phyloP scores from a whole-genome alignment of 1,140 invertebrate species.

The Hestina assimilis region DNA sequence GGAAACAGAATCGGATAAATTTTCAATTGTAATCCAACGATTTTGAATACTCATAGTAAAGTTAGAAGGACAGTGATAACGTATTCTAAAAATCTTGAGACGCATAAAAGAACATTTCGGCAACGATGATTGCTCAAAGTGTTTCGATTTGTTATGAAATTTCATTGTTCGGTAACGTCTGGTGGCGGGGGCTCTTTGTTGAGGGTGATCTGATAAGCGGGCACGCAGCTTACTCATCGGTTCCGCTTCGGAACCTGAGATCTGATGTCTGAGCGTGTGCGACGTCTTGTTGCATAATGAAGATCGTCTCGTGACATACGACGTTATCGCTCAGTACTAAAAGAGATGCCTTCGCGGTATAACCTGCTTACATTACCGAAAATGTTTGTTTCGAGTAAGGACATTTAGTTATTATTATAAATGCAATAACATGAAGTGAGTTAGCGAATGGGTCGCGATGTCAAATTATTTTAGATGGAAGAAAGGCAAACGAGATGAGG shows the following conservation, averaged over 20 bases:
- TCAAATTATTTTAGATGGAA: constrained; percentile 86
- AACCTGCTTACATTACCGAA: constrained; percentile 37
- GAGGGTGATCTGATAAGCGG: background rate
- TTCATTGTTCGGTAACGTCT: background rate
- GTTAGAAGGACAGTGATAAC: too few relatives aligned
- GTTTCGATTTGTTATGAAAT: background rate
- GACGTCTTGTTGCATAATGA: constrained; percentile 57
- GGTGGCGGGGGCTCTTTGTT: background rate
- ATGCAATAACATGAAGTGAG: constrained; percentile 22
- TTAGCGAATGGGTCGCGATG: constrained; percentile 70
- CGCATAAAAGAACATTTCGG: background rate
- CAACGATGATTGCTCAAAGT: background rate
- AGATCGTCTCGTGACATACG: constrained; percentile 63
- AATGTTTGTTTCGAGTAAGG: constrained; percentile 28
- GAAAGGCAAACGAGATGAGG: constrained; percentile 82
- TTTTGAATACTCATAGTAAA: background rate
- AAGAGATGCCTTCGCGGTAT: constrained; percentile 58
- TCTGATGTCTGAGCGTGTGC: constrained; percentile 29
- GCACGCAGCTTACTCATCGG: constrained; percentile 21
- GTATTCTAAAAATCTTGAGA: too few relatives aligned
- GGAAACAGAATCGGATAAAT: too few relatives aligned
- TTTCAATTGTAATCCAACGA: too few relatives aligned
- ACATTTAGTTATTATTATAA: constrained; percentile 17
- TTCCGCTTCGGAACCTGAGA: constrained; percentile 36
- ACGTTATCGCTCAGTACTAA: constrained; percentile 63